Percentiles rank a stretch among this genome's conserved stretches.
Evolutionary conservation across 2,113 vertebrate species (phyloP).

Genomic region (Dromas ardeola): DNA sequence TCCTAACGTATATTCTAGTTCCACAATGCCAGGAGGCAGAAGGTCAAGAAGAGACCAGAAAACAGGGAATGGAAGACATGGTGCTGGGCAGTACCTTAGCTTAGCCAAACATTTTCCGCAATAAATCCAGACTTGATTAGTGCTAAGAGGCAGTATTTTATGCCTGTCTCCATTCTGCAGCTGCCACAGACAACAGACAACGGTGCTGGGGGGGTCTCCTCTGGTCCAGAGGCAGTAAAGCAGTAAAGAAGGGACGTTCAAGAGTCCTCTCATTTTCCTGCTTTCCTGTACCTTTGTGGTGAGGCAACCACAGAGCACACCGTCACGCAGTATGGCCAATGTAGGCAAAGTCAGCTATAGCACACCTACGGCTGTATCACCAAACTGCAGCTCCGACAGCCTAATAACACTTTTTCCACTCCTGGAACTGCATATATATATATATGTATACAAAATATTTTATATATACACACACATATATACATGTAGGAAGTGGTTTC

Average conservation of each 20-base stretch:
- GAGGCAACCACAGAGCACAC: accelerated
- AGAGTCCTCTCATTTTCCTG: not conserved
- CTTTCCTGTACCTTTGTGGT: accelerated
- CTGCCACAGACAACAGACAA: not conserved
- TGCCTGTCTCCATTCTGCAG: accelerated
- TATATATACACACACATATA: accelerated
- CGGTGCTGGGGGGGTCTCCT: not conserved
- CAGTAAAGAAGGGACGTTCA: not conserved
- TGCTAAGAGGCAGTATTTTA: not conserved
- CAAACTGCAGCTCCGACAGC: accelerated
- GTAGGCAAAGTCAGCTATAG: accelerated
- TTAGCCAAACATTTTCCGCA: not conserved
- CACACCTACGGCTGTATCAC: accelerated
- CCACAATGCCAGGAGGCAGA: not conserved
- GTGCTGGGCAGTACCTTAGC: not conserved
- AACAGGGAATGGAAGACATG: not conserved
- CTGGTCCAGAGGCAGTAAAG: not conserved
- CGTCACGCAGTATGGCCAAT: accelerated
- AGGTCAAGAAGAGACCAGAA: not conserved
- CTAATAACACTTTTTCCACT: not conserved
- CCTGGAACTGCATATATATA: not conserved
- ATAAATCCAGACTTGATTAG: not conserved
- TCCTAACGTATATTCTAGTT: constrained; percentile 39
- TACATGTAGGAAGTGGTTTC: not conserved
- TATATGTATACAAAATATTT: not conserved